phyloP scores from a whole-genome alignment of 1,140 invertebrate species.

The Neocloeon triangulifer region DNA sequence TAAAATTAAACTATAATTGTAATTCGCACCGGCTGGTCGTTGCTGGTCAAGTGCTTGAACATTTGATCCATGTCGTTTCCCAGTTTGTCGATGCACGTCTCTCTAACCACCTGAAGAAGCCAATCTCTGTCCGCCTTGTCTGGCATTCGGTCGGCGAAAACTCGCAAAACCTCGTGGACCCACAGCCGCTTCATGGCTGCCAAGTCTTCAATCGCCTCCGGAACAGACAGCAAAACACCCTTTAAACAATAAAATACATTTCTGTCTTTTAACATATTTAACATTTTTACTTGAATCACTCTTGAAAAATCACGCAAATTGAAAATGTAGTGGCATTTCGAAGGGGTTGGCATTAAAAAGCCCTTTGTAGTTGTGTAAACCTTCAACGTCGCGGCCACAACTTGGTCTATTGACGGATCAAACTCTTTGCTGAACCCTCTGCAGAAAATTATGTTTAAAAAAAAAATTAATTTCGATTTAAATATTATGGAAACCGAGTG shows the following conservation, averaged over 20 bases:
- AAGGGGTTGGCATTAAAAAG: constrained; percentile 68
- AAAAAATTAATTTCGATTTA: constrained; percentile 4
- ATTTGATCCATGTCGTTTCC: constrained; percentile 28
- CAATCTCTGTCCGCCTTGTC: constrained; percentile 62
- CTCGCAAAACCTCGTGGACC: constrained; percentile 83
- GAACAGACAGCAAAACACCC: constrained; percentile 77
- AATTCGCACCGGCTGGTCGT: constrained; percentile 12
- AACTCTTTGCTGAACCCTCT: constrained; percentile 90
- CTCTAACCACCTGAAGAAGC: constrained; percentile 35
- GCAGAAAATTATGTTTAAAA: constrained; percentile 5
- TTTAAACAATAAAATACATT: constrained; percentile 16
- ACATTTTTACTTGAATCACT: constrained; percentile 48
- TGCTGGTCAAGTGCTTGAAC: constrained; percentile 22
- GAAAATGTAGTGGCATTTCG: constrained; percentile 86
- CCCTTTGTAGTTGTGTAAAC: constrained; percentile 66
- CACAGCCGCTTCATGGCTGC: constrained; percentile 74
- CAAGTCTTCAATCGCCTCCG: constrained; percentile 75
- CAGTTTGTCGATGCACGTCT: constrained; percentile 19
- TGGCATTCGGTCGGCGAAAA: constrained; percentile 82
- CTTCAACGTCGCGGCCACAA: constrained; percentile 64
- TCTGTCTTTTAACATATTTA: constrained; percentile 2
- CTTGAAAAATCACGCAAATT: constrained; percentile 86
- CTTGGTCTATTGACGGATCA: constrained; percentile 74
- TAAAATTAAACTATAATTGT: constrained; percentile 3
- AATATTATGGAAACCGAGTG: constrained; percentile 30